These are phyloP conservation scores for Drosophila watanabei DNA, from an alignment of 1,140 invertebrate genomes.

Conservation along the genomic window DNA sequence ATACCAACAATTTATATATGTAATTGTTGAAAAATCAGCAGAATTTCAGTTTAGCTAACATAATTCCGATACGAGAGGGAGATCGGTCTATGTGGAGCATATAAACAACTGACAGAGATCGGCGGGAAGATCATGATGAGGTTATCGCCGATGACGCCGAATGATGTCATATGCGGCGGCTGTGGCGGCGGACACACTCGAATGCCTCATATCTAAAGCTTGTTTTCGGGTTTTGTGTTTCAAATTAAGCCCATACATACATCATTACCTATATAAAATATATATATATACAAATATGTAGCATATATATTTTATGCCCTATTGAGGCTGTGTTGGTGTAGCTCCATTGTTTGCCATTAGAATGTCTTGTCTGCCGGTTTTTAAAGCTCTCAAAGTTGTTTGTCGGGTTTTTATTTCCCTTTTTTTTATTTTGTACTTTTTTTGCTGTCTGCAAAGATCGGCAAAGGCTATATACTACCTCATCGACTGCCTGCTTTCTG, in stretches of 20 bases:
- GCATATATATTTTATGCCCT: conserved; percentile 25
- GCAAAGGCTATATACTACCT: conserved; percentile 5
- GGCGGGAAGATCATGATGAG: conserved; percentile 47
- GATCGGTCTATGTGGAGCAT: conserved; percentile 26
- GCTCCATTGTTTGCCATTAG: conserved; percentile 74
- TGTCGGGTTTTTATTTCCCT: conserved; percentile 61
- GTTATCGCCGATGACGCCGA: conserved; percentile 62
- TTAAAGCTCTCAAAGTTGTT: conserved; percentile 67
- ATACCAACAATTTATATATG: conserved; percentile 8
- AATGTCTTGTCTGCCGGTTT: conserved; percentile 69
- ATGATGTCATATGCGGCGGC: conserved; percentile 74
- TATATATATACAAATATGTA: conserved; percentile 10
- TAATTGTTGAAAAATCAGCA: conserved; percentile 49
- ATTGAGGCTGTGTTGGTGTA: conserved; percentile 28
- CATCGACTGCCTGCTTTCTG: conserved; percentile 30
- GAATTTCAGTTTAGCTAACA: conserved; percentile 45
- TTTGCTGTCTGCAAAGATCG: conserved; percentile 26
- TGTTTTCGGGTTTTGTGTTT: conserved; percentile 69
- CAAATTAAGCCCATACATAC: conserved; percentile 52
- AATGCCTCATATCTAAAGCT: conserved; percentile 63
- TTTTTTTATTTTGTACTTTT: conserved; percentile 9
- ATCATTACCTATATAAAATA: conserved; percentile 32
- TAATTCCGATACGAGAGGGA: conserved; percentile 27
- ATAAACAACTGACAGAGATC: conserved; percentile 34
- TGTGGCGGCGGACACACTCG: conserved; percentile 66